Percentiles rank a stretch among this genome's conserved stretches.
Evolutionary conservation across 1,140 invertebrate species (phyloP).

Genomic region (Hyposmocoma kahamanoa): DNA sequence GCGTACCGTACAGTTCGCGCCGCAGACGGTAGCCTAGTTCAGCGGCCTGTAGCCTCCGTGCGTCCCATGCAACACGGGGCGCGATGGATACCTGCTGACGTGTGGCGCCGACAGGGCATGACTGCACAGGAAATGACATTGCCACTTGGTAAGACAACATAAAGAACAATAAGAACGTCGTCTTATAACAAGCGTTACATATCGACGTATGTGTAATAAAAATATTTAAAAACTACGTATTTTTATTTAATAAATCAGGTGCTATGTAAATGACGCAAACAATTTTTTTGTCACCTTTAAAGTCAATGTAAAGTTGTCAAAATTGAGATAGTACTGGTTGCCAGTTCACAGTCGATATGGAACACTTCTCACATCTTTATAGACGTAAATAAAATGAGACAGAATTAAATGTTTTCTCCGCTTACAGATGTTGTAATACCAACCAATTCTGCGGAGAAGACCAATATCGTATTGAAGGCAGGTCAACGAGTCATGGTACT

Average conservation of each 20-base stretch:
- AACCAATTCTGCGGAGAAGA: conserved; percentile 90
- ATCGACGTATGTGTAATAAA: too few relatives aligned
- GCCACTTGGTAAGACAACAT: conserved; percentile 1
- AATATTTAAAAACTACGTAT: too few relatives aligned
- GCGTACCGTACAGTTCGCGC: conserved; percentile 75
- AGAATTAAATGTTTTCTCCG: conserved; percentile 6
- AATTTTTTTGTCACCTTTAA: too few relatives aligned
- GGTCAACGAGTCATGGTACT: conserved; percentile 95
- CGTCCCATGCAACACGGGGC: conserved; percentile 73
- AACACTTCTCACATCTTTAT: too few relatives aligned
- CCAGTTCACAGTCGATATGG: too few relatives aligned
- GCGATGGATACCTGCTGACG: conserved; percentile 89
- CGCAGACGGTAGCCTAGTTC: conserved; percentile 74
- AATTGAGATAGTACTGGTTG: too few relatives aligned
- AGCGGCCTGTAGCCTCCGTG: conserved; percentile 74
- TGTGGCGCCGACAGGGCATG: conserved; percentile 79
- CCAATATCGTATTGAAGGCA: conserved; percentile 90
- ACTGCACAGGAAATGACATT: conserved; percentile 3
- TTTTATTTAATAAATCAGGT: too few relatives aligned
- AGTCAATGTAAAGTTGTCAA: too few relatives aligned
- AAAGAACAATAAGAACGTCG: too few relatives aligned
- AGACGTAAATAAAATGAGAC: too few relatives aligned
- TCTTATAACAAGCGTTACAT: too few relatives aligned
- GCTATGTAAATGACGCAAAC: too few relatives aligned
- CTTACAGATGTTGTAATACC: conserved; percentile 91